Evolutionary conservation across 2,888 invertebrate genomes (phyloP).

Genomic region (Crioceris asparagi): DNA sequence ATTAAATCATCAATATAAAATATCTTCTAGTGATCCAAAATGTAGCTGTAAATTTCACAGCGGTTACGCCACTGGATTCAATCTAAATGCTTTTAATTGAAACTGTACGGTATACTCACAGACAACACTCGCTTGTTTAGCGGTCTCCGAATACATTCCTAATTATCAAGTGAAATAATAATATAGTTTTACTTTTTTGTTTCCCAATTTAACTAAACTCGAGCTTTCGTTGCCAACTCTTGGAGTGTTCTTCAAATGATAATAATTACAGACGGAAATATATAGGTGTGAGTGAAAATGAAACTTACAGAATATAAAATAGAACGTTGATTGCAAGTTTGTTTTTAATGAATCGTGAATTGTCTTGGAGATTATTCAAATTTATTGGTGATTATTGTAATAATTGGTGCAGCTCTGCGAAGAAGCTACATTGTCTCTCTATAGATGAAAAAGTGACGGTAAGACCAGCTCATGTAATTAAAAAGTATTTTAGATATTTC

Average conservation of each 20-base stretch:
- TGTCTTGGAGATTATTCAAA: background rate
- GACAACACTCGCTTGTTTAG: conserved; percentile 24
- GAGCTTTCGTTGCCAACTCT: conserved; percentile 1
- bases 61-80: conserved; percentile 24
- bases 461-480: too few species aligned
- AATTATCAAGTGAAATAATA: conserved; percentile 12
- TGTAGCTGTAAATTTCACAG: too few species aligned
- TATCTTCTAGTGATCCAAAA: too few species aligned
- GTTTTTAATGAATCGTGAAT: background rate
- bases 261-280: background rate
- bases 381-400: conserved; percentile 1
- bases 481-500: too few species aligned
- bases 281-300: background rate
- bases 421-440: too few species aligned
- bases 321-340: background rate
- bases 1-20: too few species aligned
- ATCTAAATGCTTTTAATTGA: conserved; percentile 30
- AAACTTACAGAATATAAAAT: too few species aligned
- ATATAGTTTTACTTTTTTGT: conserved; percentile 1
- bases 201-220: background rate
- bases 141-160: conserved; percentile 19
- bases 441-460: too few species aligned
- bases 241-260: conserved; percentile 1
- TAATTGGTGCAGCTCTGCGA: background rate
- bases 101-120: conserved; percentile 26